Evolutionary conservation across 1,140 invertebrate genomes (phyloP), one percentile per base, ranked within the genome.

Genomic region (Drosophila ananassae): DNA sequence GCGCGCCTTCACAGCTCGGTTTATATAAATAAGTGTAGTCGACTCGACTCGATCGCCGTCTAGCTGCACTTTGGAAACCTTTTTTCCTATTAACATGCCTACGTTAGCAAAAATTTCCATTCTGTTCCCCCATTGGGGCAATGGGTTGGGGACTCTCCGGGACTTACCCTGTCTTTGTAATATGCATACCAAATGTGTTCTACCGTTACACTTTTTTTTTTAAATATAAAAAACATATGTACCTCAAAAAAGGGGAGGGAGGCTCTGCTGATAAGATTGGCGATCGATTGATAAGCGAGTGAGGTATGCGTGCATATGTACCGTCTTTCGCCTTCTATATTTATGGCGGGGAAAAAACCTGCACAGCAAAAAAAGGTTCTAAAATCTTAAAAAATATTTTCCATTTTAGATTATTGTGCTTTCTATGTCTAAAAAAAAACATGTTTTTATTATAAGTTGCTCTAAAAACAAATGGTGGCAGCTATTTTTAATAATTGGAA

Each of bases 71-170:
- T 67, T 48, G 60, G 54, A 56, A 79, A 59, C 46, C 46, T 47
- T 60, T 71, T 75, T 63, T 68, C 63, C 69, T 60, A 81, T 82
- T 75, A 78, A 72, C 69, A 77, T 84, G 81, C 51, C 50, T 60
- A 87, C 72, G 52, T 28, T 41, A 64, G 64, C 67, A 24, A 71
- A 71, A 81, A 58, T 62, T 87, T 87, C 74, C 81, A 80, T 69
- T 73, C 44, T 37, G 68, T 8, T 37, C 2, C 2, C 17, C 17
- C 17, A 17, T 17, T 17, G 17, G 34, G 61, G 66, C n/a, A 22
- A 66, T 63, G 13, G 41, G 41, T 44, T 21, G 39, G 10, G 30
- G 34, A 37, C 34, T 2, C 10, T 37, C 12, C 56, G 56, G 59
- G 59, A 62, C 34, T 62, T 24, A 54, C 51, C 51, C 30, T 46